phyloP scores from a whole-genome alignment of 1,140 invertebrate species.

The Lucilia sericata region DNA sequence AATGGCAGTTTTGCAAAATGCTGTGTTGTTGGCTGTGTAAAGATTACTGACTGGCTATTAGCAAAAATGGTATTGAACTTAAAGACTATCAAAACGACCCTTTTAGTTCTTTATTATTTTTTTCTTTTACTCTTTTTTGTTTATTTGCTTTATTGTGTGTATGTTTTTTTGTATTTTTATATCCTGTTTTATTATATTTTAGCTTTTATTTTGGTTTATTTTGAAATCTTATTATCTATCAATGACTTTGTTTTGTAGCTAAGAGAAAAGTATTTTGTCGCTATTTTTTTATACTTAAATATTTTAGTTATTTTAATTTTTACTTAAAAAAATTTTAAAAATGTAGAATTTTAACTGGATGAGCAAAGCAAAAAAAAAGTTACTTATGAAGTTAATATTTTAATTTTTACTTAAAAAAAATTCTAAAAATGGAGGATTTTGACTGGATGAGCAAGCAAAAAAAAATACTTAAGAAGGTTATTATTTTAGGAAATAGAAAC shows the following conservation, averaged over 20 bases:
- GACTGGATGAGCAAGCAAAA: too few species aligned
- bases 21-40: too few species aligned
- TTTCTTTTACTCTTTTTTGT: not conserved
- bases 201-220: not conserved
- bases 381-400: too few species aligned
- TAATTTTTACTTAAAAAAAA: too few species aligned
- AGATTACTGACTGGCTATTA: not conserved
- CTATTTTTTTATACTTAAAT: not conserved
- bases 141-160: not conserved
- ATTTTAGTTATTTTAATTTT: too few species aligned
- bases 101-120: not conserved
- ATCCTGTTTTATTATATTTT: too few species aligned
- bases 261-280: not conserved
- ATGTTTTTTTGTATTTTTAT: too few species aligned
- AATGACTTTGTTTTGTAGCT: not conserved
- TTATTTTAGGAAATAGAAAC: not conserved
- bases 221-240: not conserved
- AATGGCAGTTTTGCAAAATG: too few species aligned
- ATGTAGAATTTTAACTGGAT: too few species aligned
- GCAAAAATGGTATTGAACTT: slow-evolving; percentile 1
- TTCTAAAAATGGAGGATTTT: too few species aligned
- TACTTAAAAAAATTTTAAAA: too few species aligned
- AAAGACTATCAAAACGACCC: not conserved
- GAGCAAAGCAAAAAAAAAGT: too few species aligned
- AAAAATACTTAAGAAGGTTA: not conserved